Evolutionary conservation across 2,113 vertebrate species (phyloP).

Genomic region (Zosterops hypoxanthus): DNA sequence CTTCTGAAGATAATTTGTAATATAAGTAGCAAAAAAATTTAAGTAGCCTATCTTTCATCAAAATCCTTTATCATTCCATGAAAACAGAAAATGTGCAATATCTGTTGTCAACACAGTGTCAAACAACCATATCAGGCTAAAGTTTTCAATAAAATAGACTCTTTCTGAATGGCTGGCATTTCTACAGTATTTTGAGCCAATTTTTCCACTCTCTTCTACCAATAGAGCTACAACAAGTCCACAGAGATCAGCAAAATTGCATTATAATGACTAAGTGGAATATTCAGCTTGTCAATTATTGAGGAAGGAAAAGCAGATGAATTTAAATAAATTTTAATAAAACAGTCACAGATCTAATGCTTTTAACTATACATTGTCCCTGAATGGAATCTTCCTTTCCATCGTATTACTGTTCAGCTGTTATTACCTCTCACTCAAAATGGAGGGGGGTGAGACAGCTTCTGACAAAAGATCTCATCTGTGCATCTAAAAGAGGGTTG

Average conservation of each 20-base stretch:
- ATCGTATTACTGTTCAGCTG: neutral
- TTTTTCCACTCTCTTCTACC: slow-evolving; percentile 29
- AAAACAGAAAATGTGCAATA: slow-evolving; percentile 66
- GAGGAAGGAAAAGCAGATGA: neutral
- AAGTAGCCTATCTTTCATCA: slow-evolving; percentile 4
- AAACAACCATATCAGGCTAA: slow-evolving; percentile 57
- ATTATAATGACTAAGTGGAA: slow-evolving; percentile 15
- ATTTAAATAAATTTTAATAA: neutral
- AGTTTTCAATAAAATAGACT: slow-evolving; percentile 52
- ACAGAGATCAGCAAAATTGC: slow-evolving; percentile 36
- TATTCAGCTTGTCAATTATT: slow-evolving; percentile 41
- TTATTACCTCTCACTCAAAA: neutral
- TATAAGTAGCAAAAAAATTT: neutral
- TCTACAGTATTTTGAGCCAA: slow-evolving; percentile 50
- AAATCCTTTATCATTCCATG: slow-evolving; percentile 24
- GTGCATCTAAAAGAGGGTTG: neutral
- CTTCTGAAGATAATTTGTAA: neutral
- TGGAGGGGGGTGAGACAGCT: neutral
- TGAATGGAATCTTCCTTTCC: neutral
- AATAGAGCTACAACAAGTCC: slow-evolving; percentile 36
- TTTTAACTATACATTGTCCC: neutral
- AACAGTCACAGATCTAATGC: neutral
- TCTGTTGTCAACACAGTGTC: slow-evolving; percentile 67
- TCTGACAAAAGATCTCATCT: neutral
- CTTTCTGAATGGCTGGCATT: slow-evolving; percentile 44